Percentiles rank a stretch among this genome's conserved stretches.
Conservation (phyloP, 2,113 vertebrate species). For the Ranitomeya variabilis region DNA sequence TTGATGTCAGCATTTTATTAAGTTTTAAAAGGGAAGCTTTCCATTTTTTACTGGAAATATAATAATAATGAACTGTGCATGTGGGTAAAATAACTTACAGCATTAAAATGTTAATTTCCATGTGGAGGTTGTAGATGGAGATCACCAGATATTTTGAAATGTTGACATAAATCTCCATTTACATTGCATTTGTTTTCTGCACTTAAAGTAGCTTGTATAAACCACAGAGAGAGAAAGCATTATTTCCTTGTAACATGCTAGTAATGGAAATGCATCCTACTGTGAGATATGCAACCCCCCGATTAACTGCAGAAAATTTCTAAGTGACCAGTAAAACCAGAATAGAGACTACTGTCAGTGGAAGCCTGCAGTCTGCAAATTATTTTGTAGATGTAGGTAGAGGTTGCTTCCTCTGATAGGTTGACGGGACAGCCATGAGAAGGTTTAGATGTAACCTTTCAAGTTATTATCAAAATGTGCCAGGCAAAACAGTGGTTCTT, state of each 20-base stretch:
- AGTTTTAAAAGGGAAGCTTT: not conserved
- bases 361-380: not conserved
- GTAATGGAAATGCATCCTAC: no score
- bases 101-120: not conserved
- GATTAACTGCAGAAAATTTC: not conserved
- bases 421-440: not conserved
- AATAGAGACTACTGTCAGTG: not conserved
- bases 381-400: not conserved
- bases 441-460: not conserved
- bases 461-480: not conserved
- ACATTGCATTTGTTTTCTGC: not conserved
- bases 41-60: not conserved
- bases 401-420: not conserved
- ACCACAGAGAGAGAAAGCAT: not conserved
- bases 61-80: not conserved
- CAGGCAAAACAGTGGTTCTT: not conserved
- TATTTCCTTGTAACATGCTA: no score
- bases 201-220: not conserved
- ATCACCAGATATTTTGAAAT: not conserved
- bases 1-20: slow-evolving; percentile 19
- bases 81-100: not conserved
- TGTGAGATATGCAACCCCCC: not conserved
- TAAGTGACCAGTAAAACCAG: no score
- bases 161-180: not conserved
- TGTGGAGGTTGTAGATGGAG: not conserved